These are phyloP conservation scores for Anolis sagrei DNA, from an alignment of 2,113 vertebrate species.

Conservation along the genomic window DNA sequence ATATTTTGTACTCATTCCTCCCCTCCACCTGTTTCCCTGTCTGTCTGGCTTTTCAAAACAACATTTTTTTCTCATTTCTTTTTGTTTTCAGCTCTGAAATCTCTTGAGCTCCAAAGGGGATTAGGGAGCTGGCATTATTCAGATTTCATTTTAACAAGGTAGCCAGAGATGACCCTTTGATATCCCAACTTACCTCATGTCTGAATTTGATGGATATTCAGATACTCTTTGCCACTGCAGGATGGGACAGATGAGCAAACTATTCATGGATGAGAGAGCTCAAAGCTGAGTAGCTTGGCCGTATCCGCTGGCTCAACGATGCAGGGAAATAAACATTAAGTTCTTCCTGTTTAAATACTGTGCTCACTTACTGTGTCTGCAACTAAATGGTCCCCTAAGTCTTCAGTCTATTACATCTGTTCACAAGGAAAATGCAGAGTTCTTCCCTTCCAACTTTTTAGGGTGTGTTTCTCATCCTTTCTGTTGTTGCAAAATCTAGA, in stretches of 20 bases:
- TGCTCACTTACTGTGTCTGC: neutral
- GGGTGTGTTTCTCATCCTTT: neutral
- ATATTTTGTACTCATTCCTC: neutral
- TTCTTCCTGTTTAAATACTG: neutral
- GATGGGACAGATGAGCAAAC: neutral
- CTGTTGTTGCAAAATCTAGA: constrained; percentile 10
- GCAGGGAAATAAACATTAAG: neutral
- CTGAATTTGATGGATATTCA: neutral
- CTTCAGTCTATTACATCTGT: neutral
- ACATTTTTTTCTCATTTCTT: neutral
- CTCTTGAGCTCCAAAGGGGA: neutral
- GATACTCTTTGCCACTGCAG: neutral
- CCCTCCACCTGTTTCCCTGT: neutral
- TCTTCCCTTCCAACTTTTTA: neutral
- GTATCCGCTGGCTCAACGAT: neutral
- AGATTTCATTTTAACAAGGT: neutral
- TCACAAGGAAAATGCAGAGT: neutral
- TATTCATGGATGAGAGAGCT: no score
- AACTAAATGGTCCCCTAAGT: neutral
- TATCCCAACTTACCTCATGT: neutral
- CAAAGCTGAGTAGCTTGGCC: neutral
- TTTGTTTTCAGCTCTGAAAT: constrained; percentile 13
- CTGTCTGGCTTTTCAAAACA: neutral
- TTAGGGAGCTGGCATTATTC: neutral
- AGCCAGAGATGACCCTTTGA: neutral